These are phyloP conservation scores for Gnathonemus echidnorhynchus DNA, from an alignment of 2,113 vertebrate genomes.

Conservation along the genomic window DNA sequence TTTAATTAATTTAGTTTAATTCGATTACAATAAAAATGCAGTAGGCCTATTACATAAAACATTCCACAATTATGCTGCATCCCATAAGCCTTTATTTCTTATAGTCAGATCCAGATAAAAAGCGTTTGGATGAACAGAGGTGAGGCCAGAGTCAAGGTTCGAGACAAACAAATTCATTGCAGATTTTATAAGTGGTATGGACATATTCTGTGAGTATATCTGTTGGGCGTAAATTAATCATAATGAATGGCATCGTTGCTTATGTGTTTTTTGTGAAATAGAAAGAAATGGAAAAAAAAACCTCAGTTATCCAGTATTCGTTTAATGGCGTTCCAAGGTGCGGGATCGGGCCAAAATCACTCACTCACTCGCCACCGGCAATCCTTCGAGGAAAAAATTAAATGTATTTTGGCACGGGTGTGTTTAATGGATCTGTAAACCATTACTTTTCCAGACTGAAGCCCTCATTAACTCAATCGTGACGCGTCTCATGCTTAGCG, in stretches of 20 bases:
- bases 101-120: neutral
- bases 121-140: neutral
- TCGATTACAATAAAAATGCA: neutral
- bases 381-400: neutral
- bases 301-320: neutral
- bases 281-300: neutral
- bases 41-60: neutral
- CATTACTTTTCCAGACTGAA: conserved; percentile 12
- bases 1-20: neutral
- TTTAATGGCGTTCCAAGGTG: neutral
- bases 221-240: neutral
- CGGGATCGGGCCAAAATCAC: neutral
- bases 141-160: neutral
- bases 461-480: neutral
- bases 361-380: conserved; percentile 8
- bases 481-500: neutral
- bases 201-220: neutral
- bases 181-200: neutral
- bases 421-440: conserved; percentile 10
- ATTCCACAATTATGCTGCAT: neutral
- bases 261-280: neutral
- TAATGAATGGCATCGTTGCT: neutral
- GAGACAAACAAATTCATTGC: neutral
- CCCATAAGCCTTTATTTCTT: neutral
- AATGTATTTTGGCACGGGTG: conserved; percentile 10